Percentiles rank a stretch among this genome's conserved stretches.
Conservation (phyloP, 1,140 invertebrate genomes). For the Tetramorium parvispinum region DNA sequence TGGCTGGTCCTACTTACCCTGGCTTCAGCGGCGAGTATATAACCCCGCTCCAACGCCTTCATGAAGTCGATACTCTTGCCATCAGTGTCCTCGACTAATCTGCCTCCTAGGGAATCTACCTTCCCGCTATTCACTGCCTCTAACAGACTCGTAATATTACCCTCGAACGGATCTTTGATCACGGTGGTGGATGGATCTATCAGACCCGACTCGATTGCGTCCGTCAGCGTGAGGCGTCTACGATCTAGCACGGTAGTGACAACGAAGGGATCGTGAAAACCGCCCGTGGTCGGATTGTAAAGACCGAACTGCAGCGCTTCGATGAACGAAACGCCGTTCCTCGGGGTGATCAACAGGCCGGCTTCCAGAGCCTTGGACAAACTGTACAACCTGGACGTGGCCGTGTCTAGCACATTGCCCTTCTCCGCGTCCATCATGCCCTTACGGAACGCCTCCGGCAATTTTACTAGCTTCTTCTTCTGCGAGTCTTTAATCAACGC, state of each 20-base stretch:
- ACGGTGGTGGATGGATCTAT: constrained; percentile 94
- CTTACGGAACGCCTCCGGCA: constrained; percentile 94
- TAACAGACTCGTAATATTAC: constrained; percentile 91
- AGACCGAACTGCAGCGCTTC: constrained; percentile 93
- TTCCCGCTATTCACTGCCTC: constrained; percentile 92
- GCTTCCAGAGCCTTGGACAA: constrained; percentile 91
- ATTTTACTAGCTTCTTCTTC: constrained; percentile 92
- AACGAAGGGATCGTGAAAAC: constrained; percentile 92
- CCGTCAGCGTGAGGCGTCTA: constrained; percentile 90
- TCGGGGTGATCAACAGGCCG: constrained; percentile 91
- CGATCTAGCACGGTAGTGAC: constrained; percentile 89
- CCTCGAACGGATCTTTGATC: constrained; percentile 92
- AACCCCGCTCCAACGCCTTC: constrained; percentile 94
- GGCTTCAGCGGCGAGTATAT: constrained; percentile 95
- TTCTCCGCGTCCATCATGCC: constrained; percentile 95
- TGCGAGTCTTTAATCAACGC: constrained; percentile 95
- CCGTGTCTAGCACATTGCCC: constrained; percentile 92
- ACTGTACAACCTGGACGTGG: constrained; percentile 92
- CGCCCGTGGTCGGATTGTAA: constrained; percentile 92
- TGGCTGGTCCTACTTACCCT: constrained; percentile 91
- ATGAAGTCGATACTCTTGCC: constrained; percentile 91
- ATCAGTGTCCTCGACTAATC: constrained; percentile 89
- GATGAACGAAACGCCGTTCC: constrained; percentile 91
- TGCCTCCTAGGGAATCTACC: constrained; percentile 91
- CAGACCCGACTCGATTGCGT: constrained; percentile 91